phyloP scores from a whole-genome alignment of 2,888 invertebrate genomes.

The Sphinx pinastri region DNA sequence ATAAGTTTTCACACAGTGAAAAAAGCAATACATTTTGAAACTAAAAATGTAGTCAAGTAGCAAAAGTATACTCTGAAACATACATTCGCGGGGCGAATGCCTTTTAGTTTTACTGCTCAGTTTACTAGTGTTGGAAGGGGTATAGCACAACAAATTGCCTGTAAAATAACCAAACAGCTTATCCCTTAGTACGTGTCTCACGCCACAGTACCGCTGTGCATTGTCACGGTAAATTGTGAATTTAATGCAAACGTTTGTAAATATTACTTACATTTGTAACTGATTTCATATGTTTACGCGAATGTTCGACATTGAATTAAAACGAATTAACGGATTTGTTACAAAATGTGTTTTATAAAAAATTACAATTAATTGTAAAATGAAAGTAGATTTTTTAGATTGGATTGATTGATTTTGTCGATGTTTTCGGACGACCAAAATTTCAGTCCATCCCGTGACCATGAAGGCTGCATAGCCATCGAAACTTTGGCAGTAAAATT shows the following conservation, averaged over 20 bases:
- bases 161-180: constrained; percentile 51
- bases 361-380: too few relatives aligned
- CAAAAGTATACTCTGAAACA: background rate
- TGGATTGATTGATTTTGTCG: too few relatives aligned
- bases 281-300: background rate
- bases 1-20: too few relatives aligned
- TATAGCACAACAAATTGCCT: constrained; percentile 50
- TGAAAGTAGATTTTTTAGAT: too few relatives aligned
- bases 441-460: too few relatives aligned
- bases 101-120: constrained; percentile 24
- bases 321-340: too few relatives aligned
- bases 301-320: too few relatives aligned
- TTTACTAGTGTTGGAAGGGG: constrained; percentile 31
- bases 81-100: background rate
- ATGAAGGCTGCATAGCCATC: too few relatives aligned
- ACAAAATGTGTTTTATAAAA: too few relatives aligned
- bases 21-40: background rate
- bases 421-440: too few relatives aligned
- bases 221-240: constrained; percentile 43
- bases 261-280: background rate
- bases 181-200: constrained; percentile 49
- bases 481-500: too few relatives aligned
- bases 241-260: background rate
- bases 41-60: background rate
- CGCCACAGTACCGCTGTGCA: constrained; percentile 42